A percentile compares a stretch with the other conserved stretches of the same genome.
Conservation (phyloP, 2,888 invertebrate genomes). For the Rutpela maculata region DNA sequence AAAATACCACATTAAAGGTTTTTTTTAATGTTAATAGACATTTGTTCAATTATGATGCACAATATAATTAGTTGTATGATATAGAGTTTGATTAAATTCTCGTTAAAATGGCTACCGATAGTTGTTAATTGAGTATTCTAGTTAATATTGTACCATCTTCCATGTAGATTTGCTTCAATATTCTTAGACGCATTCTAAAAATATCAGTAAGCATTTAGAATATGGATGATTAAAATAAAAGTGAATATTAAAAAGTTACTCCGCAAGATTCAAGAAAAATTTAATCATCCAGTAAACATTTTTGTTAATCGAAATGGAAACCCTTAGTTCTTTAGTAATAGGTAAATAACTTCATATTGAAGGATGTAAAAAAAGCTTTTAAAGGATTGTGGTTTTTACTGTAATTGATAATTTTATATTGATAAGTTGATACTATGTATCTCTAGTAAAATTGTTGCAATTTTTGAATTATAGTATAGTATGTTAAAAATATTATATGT, state of each 20-base stretch:
- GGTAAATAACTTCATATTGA: constrained; percentile 69
- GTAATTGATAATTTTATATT: constrained; percentile 59
- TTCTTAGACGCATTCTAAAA: constrained; percentile 42
- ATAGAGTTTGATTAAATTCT: not conserved
- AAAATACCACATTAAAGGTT: not conserved
- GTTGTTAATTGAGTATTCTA: constrained; percentile 13
- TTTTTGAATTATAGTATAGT: constrained; percentile 70
- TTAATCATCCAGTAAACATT: constrained; percentile 13
- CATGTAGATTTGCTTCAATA: constrained; percentile 37
- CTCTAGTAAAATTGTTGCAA: constrained; percentile 75
- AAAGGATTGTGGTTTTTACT: constrained; percentile 56
- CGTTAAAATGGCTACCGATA: not conserved
- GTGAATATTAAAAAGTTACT: not conserved
- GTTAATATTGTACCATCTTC: constrained; percentile 5
- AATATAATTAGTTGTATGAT: not conserved
- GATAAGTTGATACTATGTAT: constrained; percentile 75
- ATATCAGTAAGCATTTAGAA: constrained; percentile 36
- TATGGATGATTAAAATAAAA: constrained; percentile 6
- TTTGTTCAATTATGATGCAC: not conserved
- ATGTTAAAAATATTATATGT: constrained; percentile 56
- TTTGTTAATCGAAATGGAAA: constrained; percentile 34
- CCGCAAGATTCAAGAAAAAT: not conserved
- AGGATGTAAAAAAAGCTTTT: constrained; percentile 61
- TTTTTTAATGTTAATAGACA: not conserved
- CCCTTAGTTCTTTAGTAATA: constrained; percentile 48